Conservation (phyloP, 2,797 vertebrate genomes). For the Kryptopterus vitreolus region DNA sequence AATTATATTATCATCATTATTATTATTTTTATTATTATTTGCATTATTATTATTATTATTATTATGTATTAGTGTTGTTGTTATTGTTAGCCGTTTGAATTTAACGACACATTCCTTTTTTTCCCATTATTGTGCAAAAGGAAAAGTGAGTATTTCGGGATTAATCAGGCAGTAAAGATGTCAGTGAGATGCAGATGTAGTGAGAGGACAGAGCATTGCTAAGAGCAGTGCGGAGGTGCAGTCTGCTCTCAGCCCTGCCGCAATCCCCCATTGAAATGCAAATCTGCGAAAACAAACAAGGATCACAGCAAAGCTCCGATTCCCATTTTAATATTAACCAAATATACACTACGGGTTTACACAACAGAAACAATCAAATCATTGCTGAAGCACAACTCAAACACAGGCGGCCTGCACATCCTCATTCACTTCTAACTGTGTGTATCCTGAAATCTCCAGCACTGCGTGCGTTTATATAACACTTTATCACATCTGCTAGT, state of each 20-base stretch:
- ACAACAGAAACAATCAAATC: constrained; percentile 60
- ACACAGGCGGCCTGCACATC: constrained; percentile 15
- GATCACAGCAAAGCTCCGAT: constrained; percentile 60
- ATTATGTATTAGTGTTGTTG: neutral
- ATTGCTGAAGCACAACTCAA: constrained; percentile 57
- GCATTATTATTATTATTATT: neutral
- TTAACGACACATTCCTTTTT: neutral
- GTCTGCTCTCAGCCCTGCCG: constrained; percentile 45
- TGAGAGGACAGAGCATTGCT: constrained; percentile 59
- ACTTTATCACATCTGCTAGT: neutral
- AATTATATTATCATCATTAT: neutral
- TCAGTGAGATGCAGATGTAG: constrained; percentile 50
- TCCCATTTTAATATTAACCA: constrained; percentile 58
- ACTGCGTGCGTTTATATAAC: neutral
- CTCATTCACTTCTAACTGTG: neutral
- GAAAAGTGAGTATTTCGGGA: constrained; percentile 31
- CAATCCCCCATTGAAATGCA: constrained; percentile 66
- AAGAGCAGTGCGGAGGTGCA: constrained; percentile 34
- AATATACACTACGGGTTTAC: constrained; percentile 62
- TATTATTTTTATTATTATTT: neutral
- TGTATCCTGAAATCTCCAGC: neutral
- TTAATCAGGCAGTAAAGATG: constrained; percentile 51
- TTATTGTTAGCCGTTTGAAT: neutral
- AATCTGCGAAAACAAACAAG: constrained; percentile 68
- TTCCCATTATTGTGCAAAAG: neutral